Conservation (phyloP, 2,797 vertebrate genomes). For the Tinamus major region DNA sequence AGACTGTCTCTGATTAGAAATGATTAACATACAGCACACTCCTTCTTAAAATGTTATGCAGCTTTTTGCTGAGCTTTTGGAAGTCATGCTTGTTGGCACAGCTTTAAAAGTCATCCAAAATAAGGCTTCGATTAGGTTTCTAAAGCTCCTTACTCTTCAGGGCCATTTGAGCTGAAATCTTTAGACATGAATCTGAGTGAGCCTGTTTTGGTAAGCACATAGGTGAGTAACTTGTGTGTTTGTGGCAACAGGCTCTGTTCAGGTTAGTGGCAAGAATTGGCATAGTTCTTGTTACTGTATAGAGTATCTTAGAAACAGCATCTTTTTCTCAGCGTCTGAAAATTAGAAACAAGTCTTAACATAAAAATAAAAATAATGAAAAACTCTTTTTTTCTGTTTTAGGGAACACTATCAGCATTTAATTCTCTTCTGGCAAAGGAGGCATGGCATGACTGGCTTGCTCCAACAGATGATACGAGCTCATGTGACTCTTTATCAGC, state of each 20-base stretch:
- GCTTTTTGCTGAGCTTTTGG: constrained; percentile 24
- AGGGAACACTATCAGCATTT: not conserved
- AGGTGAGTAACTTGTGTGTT: not conserved
- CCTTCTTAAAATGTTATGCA: constrained; percentile 3
- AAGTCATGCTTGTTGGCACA: not conserved
- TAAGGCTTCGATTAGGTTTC: not conserved
- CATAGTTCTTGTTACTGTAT: not conserved
- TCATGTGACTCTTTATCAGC: not conserved
- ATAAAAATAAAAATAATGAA: not conserved
- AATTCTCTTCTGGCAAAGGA: not conserved
- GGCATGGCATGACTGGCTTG: not conserved
- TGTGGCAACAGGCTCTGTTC: not conserved
- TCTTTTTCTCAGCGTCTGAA: not conserved
- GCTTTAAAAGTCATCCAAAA: not conserved
- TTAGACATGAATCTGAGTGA: not conserved
- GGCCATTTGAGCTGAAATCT: not conserved
- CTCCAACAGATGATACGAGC: not conserved
- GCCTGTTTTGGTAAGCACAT: not conserved
- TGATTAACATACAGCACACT: constrained; percentile 30
- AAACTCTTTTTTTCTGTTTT: not conserved
- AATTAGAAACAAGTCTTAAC: not conserved
- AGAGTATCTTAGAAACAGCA: not conserved
- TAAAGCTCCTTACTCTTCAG: not conserved
- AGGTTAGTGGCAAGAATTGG: not conserved
- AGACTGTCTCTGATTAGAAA: constrained; percentile 49